phyloP scores from a whole-genome alignment of 2,797 vertebrate genomes.

The Poeciliopsis gracilis region DNA sequence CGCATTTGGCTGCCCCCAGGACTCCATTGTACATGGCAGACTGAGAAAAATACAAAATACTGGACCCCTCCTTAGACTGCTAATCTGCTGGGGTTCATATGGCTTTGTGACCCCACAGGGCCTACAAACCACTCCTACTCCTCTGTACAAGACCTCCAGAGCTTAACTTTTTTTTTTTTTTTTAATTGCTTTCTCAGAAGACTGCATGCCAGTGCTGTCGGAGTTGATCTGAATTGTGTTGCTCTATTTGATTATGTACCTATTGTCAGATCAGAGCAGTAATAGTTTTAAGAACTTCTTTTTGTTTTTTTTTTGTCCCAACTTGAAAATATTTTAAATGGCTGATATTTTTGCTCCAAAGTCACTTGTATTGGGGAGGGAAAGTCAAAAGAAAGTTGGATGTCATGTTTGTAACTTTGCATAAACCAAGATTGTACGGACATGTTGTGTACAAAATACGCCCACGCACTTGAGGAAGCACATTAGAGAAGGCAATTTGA shows the following conservation, averaged over 20 bases:
- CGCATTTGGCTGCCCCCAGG: conserved; percentile 20
- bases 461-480: conserved; percentile 55
- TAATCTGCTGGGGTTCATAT: conserved; percentile 28
- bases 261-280: conserved; percentile 44
- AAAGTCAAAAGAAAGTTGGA: conserved; percentile 38
- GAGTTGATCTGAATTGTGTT: conserved; percentile 60
- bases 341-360: conserved; percentile 49
- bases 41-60: conserved; percentile 24
- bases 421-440: conserved; percentile 62
- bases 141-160: conserved; percentile 34
- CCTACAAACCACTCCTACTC: conserved; percentile 24
- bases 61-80: conserved; percentile 58
- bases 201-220: conserved; percentile 29
- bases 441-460: conserved; percentile 63
- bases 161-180: conserved; percentile 21
- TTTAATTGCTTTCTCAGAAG: conserved; percentile 22
- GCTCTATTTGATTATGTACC: conserved; percentile 67
- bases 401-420: conserved; percentile 60
- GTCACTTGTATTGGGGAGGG: conserved; percentile 3
- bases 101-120: conserved; percentile 62
- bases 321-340: conserved; percentile 36
- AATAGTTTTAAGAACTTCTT: conserved; percentile 22
- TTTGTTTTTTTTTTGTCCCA: conserved; percentile 26
- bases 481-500: conserved; percentile 48
- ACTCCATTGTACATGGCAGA: conserved; percentile 39